Base-by-base conservation (phyloP, 2,888 invertebrate genomes). In the Aleiodes alternator region DNA sequence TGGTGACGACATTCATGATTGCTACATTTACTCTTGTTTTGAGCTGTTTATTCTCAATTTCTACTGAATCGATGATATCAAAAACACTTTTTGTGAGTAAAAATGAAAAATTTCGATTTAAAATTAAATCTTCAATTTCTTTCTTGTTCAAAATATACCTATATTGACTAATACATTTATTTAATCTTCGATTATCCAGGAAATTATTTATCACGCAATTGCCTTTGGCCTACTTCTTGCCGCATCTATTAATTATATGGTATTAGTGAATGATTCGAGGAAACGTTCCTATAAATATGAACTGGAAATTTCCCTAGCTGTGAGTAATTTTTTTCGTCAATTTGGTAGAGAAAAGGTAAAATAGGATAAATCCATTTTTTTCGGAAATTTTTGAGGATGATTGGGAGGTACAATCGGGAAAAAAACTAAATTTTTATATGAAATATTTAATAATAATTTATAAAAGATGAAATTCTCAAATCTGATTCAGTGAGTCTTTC, bases 61-160 rank as follows among this genome's bases (percentile, higher is more conserved):
- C 96, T 14, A 95, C 96, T 0, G 94, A 96, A n/a, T 93, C 95
- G 48, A 94, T 96, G 81, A 93, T 97, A 83, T 92, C 96, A 0
- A 96, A 96, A 90, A 96, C 95, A 1, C 91, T 94, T 80, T 94
- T 93, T 84, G 95, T 95, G 90, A 94, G 95, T 94, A 86, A 6
- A n/a, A n/a, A 8, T 14, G 6, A 14, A n/a, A n/a, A n/a, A 3
- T 55, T 55, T 55, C 23, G 23, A 23, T 23, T 2, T 23, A 23
- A 23, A 1, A 23, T 1, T 23, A 2, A 23, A 23, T 2, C 1
- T n/a, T 16, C 3, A 55, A 4, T 1, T 55, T 55, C 23, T 55
- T 55, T 3, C 16, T 4, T 14, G 14, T 8, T 55, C 14, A 55
- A 43, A 8, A 38, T 23, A 23, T 23, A 23, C 2, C 1, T 43